phyloP scores from a whole-genome alignment of 2,888 invertebrate species.

The Cheilosia scutellata region DNA sequence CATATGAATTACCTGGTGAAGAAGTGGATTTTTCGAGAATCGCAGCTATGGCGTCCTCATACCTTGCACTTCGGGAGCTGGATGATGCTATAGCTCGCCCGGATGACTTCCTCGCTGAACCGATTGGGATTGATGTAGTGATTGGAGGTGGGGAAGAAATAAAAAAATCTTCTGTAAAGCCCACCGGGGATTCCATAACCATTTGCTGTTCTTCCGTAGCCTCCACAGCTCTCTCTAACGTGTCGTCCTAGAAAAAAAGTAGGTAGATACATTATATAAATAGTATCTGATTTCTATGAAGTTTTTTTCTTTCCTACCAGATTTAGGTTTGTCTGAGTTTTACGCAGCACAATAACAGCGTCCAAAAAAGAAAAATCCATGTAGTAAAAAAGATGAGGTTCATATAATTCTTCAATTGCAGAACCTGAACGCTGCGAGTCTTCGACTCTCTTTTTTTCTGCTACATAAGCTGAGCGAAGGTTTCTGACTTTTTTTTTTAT shows the following conservation, averaged over 20 bases:
- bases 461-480: too few species aligned
- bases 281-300: not conserved
- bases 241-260: not conserved
- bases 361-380: slow-evolving; percentile 4
- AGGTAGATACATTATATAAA: not conserved
- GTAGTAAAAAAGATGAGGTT: too few species aligned
- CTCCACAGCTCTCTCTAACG: slow-evolving; percentile 10
- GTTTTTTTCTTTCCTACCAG: not conserved
- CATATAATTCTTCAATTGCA: too few species aligned
- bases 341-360: slow-evolving; percentile 3
- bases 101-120: not conserved
- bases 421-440: too few species aligned
- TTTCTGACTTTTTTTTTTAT: too few species aligned
- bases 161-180: too few species aligned
- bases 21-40: not conserved
- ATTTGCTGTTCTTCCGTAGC: slow-evolving; percentile 6
- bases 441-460: too few species aligned
- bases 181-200: not conserved
- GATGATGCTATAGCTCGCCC: not conserved
- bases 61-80: slow-evolving; percentile 1
- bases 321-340: not conserved
- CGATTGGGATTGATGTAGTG: not conserved
- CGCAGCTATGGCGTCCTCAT: slow-evolving; percentile 6
- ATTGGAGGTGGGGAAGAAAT: slow-evolving; percentile 4
- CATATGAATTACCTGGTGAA: not conserved